A percentile compares a stretch with the other conserved stretches of the same genome.
Conservation (phyloP, 1,140 invertebrate genomes). For the Notospermus geniculatus region DNA sequence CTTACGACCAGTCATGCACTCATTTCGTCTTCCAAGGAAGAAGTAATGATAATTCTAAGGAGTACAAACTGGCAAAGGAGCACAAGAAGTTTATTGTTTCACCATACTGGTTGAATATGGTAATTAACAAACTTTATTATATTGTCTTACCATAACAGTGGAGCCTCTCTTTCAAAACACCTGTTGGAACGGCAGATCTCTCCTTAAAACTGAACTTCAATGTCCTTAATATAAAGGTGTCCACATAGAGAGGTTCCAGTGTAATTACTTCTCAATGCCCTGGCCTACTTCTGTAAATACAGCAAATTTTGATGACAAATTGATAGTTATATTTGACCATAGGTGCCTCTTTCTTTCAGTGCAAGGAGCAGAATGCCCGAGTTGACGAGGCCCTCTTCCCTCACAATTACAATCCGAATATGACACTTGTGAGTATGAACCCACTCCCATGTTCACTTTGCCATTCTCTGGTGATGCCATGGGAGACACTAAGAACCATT, state of each 20-base stretch:
- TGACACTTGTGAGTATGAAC: slow-evolving; percentile 41
- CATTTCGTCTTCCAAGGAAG: slow-evolving; percentile 57
- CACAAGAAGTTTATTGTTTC: slow-evolving; percentile 56
- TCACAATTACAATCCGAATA: slow-evolving; percentile 56
- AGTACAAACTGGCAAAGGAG: slow-evolving; percentile 52
- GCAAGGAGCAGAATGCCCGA: slow-evolving; percentile 49
- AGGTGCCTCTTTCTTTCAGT: slow-evolving; percentile 41
- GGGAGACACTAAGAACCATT: too few relatives aligned
- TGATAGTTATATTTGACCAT: too few relatives aligned
- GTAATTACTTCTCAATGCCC: too few relatives aligned
- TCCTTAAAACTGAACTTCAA: too few relatives aligned
- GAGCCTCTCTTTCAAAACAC: not conserved
- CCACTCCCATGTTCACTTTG: too few relatives aligned
- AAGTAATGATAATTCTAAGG: slow-evolving; percentile 51
- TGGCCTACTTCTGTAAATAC: too few relatives aligned
- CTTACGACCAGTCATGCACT: slow-evolving; percentile 50
- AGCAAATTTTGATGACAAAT: too few relatives aligned
- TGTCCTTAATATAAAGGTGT: not conserved
- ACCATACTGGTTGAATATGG: slow-evolving; percentile 56
- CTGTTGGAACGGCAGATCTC: not conserved
- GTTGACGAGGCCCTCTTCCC: slow-evolving; percentile 57
- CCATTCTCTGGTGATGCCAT: too few relatives aligned
- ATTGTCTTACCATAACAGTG: not conserved
- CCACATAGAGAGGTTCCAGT: not conserved
- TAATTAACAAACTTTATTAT: slow-evolving; percentile 30